Evolutionary conservation across 1,140 invertebrate species (phyloP), one percentile per base, ranked within the genome.

Genomic region (Palaemon carinicauda): DNA sequence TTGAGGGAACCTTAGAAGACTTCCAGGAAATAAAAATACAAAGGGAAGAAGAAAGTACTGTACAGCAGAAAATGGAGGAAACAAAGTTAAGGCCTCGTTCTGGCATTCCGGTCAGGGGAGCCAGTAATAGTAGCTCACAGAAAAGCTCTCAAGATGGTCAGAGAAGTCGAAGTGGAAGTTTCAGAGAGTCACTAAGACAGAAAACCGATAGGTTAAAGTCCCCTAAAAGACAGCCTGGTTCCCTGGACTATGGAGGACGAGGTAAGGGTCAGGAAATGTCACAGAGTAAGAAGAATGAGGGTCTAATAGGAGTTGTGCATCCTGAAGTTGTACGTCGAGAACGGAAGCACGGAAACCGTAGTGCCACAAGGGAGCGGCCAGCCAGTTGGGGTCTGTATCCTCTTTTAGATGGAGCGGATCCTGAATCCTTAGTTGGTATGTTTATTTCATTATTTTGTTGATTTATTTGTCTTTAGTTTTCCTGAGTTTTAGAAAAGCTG

Each of bases 331-430:
- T 86, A 19, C 83, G 77, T 41, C n/a, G 83, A 54, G 83, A 84
- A 24, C 75, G 83, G 77, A 86, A 73, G 77, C 21, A 27, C n/a
- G 74, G 80, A 50, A 75, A 79, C 56, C 74, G 60, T 50, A 33
- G 7, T 24, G 15, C 29, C 41, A 33, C 21, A 29, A 86, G 75
- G 33, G 83, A 71, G 54, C 75, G 83, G n/a, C 83, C 83, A 52
- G 83, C 83, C 33, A 86, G 83, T 53, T 86, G 83, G 83, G 83
- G 83, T 80, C 77, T 86, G 83, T 86, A 86, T 86, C 75, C 83
- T 17, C 77, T 86, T 4, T 71, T 86, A 54, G 73, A 86, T 80
- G 77, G 83, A 21, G 77, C 83, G 17, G 83, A 86, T 80, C 83
- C 83, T 71, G 60, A 71, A 29, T 78, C 75, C 78, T 86, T 86